Evolutionary conservation across 2,797 vertebrate species (phyloP).

Genomic region (Nyctalus aviator): DNA sequence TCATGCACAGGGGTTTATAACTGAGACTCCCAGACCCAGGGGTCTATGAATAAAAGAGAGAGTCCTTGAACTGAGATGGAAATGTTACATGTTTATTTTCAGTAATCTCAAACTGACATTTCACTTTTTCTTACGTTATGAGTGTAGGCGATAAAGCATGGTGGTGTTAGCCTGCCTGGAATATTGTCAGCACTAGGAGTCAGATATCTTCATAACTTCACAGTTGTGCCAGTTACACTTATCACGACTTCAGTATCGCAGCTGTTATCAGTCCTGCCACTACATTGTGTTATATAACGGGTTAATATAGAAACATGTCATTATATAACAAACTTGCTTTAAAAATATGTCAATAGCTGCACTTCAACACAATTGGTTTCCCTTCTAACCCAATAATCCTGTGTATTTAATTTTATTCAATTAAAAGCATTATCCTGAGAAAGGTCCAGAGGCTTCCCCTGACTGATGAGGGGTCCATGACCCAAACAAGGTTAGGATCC

Average conservation of each 20-base stretch:
- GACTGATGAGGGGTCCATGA: neutral
- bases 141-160: conserved; percentile 42
- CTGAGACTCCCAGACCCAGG: neutral
- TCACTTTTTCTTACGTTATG: neutral
- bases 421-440: conserved; percentile 26
- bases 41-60: neutral
- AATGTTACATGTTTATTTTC: conserved; percentile 38
- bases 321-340: conserved; percentile 33
- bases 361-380: neutral
- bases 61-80: neutral
- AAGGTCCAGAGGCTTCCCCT: neutral
- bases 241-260: neutral
- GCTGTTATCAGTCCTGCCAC: neutral
- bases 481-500: neutral
- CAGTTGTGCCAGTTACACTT: neutral
- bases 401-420: neutral
- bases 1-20: neutral
- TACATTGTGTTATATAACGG: neutral
- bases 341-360: conserved; percentile 31
- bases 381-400: neutral
- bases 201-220: conserved; percentile 9
- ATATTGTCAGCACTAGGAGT: conserved; percentile 41
- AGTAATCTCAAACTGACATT: conserved; percentile 31
- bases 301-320: conserved; percentile 39
- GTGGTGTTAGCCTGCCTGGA: neutral